Evolutionary conservation across 2,797 vertebrate genomes (phyloP), one percentile per base, ranked within the genome.

Genomic region (Numenius phaeopus): DNA sequence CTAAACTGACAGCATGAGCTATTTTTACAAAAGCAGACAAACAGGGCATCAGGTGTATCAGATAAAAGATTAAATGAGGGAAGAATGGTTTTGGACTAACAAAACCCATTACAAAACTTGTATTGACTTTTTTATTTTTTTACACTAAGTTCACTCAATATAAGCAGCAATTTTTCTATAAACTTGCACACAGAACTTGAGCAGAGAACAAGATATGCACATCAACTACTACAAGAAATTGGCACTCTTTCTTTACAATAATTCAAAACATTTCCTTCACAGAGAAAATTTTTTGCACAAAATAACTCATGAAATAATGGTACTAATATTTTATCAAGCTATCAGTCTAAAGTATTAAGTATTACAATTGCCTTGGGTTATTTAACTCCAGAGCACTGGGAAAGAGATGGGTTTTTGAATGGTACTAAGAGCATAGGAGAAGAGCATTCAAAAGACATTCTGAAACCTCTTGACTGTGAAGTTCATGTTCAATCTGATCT

Each of bases 21-120:
- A 37, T 85, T 91, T 88, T 95, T 89, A 96, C n/a, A 92, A 46
- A 87, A 92, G 55, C 66, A 72, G 66, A 52, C 65, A 83, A 86
- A 76, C 8, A 70, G 54, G 9, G 14, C 22, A 42, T 24, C 61
- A 80, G 27, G 59, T 39, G 83, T 17, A 75, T 47, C 49, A 85
- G 9, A 52, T 55, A 83, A 87, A 85, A 67, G 59, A 87, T 15
- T 12, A 71, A 83, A 26, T 0, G 3, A 89, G 59, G n/a, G 5
- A 88, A 91, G 15, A 62, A 78, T 7, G 5, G 1, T 29, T 78
- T 70, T 34, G 54, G 7, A 40, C 39, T 42, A 84, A 59, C 15
- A 69, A 82, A 92, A 17, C 8, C 20, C 22, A 22, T 5, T 19
- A 32, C 10, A 79, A 72, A 87, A 84, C 23, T 20, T 67, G 30